Conservation (phyloP, 2,113 vertebrate genomes). For the Dromiciops gliroides region DNA sequence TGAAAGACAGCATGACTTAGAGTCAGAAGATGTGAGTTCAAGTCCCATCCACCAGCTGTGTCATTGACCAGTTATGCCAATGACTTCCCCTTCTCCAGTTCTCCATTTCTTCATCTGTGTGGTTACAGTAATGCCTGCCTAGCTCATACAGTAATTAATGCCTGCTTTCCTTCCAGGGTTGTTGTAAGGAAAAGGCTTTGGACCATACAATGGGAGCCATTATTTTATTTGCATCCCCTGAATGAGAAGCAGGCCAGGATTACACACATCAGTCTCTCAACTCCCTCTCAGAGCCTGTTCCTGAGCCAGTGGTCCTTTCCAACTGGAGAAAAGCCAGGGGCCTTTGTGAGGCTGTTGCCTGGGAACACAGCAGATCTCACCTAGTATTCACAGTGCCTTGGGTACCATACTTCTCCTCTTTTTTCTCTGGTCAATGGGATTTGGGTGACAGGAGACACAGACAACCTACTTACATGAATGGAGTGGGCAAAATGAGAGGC, state of each 20-base stretch:
- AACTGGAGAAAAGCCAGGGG: neutral
- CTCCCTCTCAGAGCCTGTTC: neutral
- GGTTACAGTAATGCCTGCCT: neutral
- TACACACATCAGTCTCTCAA: neutral
- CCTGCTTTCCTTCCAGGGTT: neutral
- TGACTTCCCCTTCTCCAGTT: neutral
- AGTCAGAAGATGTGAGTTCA: neutral
- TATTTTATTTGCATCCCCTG: constrained; percentile 2
- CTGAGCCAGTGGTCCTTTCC: neutral
- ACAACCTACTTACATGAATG: neutral
- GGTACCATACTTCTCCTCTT: neutral
- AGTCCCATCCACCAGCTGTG: neutral
- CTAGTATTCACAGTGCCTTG: neutral
- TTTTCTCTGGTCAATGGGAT: neutral
- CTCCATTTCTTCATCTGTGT: neutral
- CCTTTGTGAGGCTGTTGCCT: neutral
- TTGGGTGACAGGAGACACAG: neutral
- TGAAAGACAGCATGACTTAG: neutral
- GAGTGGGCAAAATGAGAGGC: neutral
- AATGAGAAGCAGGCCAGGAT: neutral
- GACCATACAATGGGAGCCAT: neutral
- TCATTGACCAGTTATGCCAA: neutral
- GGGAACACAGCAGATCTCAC: neutral
- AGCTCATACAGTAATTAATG: neutral
- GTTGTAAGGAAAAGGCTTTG: neutral